Evolutionary conservation across 2,797 vertebrate genomes (phyloP).

Genomic region (Nyctibius grandis): DNA sequence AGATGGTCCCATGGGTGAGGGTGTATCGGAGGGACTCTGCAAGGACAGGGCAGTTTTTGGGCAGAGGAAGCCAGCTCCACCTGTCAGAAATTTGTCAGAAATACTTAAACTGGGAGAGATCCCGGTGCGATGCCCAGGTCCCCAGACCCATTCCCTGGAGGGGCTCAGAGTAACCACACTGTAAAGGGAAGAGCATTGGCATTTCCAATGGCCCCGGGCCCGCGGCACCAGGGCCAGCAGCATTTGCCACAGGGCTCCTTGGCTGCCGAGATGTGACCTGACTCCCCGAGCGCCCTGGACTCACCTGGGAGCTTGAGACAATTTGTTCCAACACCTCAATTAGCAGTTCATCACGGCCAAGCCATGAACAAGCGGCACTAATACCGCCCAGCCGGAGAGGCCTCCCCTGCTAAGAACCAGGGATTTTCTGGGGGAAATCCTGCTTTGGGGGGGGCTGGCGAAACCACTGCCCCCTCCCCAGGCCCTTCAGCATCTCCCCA

Average conservation of each 20-base stretch:
- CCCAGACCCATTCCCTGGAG: neutral
- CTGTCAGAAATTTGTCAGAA: neutral
- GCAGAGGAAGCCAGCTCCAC: neutral
- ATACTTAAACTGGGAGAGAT: neutral
- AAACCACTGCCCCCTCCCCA: fast-evolving
- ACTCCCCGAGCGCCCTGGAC: fast-evolving
- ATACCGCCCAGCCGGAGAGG: neutral
- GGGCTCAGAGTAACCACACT: neutral
- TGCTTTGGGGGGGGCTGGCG: fast-evolving
- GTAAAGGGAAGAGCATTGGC: neutral
- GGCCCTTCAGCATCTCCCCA: neutral
- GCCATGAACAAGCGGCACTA: neutral
- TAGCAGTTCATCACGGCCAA: neutral
- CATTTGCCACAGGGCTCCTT: neutral
- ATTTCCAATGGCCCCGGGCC: neutral
- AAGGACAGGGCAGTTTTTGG: neutral
- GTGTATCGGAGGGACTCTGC: neutral
- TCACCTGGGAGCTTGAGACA: neutral
- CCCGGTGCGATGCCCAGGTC: neutral
- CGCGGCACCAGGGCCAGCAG: fast-evolving
- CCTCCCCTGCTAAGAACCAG: neutral
- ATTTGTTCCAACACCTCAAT: neutral
- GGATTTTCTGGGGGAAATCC: neutral
- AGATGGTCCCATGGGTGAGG: fast-evolving
- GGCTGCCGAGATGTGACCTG: fast-evolving